Conservation (phyloP, 2,888 invertebrate genomes). For the Blomia tropicalis region DNA sequence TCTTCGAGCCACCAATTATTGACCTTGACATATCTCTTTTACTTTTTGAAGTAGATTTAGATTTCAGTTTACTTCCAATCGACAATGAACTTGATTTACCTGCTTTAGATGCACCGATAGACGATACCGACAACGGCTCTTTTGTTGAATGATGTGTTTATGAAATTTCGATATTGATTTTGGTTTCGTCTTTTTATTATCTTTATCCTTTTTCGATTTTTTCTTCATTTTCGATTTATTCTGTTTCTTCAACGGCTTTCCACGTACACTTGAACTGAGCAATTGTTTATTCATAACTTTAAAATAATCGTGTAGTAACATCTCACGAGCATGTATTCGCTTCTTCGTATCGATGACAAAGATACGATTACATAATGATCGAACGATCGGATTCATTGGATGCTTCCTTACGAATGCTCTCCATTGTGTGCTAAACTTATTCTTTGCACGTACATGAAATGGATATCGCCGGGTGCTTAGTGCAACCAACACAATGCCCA, state of each 20-base stretch:
- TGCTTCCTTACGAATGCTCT: neutral
- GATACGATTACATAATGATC: neutral
- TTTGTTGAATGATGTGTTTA: too few relatives aligned
- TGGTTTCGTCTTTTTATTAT: too few relatives aligned
- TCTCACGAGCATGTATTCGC: neutral
- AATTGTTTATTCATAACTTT: neutral
- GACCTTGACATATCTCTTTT: too few relatives aligned
- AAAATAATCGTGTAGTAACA: neutral
- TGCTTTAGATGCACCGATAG: too few relatives aligned
- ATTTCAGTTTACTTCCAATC: too few relatives aligned
- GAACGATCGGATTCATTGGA: neutral
- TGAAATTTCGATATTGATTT: too few relatives aligned
- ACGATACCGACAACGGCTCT: too few relatives aligned
- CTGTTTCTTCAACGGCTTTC: neutral
- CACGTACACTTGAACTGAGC: neutral
- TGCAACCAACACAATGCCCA: neutral
- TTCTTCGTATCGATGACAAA: conserved; percentile 5
- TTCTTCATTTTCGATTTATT: neutral
- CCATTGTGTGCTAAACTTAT: neutral
- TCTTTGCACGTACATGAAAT: neutral
- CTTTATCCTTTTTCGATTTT: too few relatives aligned
- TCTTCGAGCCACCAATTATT: too few relatives aligned
- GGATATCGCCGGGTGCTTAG: conserved; percentile 1
- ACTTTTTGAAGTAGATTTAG: too few relatives aligned
- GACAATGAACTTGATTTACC: too few relatives aligned